Percentiles rank a stretch among this genome's conserved stretches.
These are phyloP conservation scores for Malurus cyaneus DNA, from an alignment of 2,113 vertebrate genomes.

Conservation along the genomic window DNA sequence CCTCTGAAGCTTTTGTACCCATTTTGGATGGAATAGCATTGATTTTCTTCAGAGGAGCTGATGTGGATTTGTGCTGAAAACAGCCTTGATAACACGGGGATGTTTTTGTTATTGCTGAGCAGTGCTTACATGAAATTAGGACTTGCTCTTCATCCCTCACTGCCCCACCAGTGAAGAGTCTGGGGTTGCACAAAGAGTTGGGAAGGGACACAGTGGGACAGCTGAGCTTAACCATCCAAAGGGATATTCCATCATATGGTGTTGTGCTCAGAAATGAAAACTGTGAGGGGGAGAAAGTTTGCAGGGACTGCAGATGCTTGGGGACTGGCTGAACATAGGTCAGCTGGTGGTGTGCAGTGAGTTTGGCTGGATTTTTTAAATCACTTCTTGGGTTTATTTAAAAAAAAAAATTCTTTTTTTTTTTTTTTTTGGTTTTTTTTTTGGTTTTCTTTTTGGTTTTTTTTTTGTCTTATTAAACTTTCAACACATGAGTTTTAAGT, in stretches of 20 bases:
- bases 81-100: neutral
- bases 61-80: neutral
- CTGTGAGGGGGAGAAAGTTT: neutral
- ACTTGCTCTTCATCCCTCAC: neutral
- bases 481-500: neutral
- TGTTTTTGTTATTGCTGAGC: neutral
- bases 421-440: too few species aligned
- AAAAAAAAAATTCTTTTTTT: too few species aligned
- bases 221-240: neutral
- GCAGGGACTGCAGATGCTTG: neutral
- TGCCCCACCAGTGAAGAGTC: neutral
- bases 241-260: neutral
- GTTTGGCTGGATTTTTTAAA: neutral
- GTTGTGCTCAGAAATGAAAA: neutral
- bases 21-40: neutral
- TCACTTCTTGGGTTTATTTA: rapidly evolving
- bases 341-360: neutral
- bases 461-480: neutral
- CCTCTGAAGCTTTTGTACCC: neutral
- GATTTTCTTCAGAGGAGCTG: neutral
- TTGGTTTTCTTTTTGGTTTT: too few species aligned
- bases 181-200: neutral
- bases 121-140: neutral
- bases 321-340: neutral
- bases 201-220: neutral